phyloP scores from a whole-genome alignment of 2,888 invertebrate genomes.

The Drosophila greeni region DNA sequence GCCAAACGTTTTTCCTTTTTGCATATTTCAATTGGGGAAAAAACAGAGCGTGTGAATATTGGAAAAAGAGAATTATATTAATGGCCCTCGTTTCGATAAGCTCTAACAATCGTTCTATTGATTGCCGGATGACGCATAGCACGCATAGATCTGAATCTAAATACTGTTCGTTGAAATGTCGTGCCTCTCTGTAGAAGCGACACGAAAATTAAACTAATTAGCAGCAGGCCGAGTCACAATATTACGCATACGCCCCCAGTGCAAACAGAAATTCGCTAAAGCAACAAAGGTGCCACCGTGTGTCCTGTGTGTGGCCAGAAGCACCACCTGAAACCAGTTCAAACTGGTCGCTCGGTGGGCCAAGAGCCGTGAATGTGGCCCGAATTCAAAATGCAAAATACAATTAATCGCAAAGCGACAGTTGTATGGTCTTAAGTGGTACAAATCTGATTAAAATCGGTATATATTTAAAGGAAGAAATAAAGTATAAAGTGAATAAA shows the following conservation, averaged over 20 bases:
- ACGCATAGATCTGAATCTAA: constrained; percentile 6
- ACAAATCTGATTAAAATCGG: background rate
- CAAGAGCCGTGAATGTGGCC: constrained; percentile 20
- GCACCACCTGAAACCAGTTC: constrained; percentile 29
- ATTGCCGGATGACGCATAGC: constrained; percentile 31
- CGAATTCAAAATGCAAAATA: constrained; percentile 22
- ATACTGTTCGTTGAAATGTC: constrained; percentile 3
- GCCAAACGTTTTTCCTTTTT: constrained; percentile 45
- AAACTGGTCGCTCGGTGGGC: constrained; percentile 16
- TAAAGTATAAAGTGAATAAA: background rate
- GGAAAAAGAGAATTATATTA: constrained; percentile 20
- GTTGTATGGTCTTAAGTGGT: constrained; percentile 2
- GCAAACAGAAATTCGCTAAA: constrained; percentile 21
- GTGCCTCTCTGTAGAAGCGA: constrained; percentile 9
- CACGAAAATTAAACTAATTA: constrained; percentile 33
- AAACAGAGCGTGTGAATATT: constrained; percentile 38
- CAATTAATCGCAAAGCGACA: background rate
- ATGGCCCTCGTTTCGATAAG: constrained; percentile 17
- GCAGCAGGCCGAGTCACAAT: constrained; percentile 19
- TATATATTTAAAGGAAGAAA: background rate
- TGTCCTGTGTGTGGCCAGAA: constrained; percentile 25
- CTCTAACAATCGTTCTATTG: constrained; percentile 22
- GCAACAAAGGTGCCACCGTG: constrained; percentile 20
- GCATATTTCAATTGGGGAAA: constrained; percentile 8
- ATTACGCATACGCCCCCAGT: constrained; percentile 38